Conservation (phyloP, 2,797 vertebrate species). For the Hipposideros larvatus region DNA sequence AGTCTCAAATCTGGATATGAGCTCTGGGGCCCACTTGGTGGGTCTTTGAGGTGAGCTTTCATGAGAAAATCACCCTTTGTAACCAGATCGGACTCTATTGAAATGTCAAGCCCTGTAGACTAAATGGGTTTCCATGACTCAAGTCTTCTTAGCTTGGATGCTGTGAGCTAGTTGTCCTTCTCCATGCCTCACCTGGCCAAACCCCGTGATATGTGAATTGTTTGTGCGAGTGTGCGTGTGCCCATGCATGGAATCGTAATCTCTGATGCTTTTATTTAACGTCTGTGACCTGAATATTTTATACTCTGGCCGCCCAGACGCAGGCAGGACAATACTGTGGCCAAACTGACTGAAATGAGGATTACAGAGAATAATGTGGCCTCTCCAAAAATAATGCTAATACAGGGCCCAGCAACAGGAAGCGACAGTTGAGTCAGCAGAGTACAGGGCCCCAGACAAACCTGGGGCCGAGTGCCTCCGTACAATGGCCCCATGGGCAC, state of each 20-base stretch:
- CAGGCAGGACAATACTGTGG: slow-evolving; percentile 93
- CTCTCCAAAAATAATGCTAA: slow-evolving; percentile 96
- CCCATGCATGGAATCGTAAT: slow-evolving; percentile 22
- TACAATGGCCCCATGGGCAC: slow-evolving; percentile 92
- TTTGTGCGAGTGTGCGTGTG: not conserved
- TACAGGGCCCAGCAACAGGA: slow-evolving; percentile 96
- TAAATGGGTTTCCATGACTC: slow-evolving; percentile 64
- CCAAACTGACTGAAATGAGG: slow-evolving; percentile 94
- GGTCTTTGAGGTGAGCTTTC: slow-evolving; percentile 83
- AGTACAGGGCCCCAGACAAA: slow-evolving; percentile 91
- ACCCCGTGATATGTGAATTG: not conserved
- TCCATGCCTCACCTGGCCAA: slow-evolving; percentile 17
- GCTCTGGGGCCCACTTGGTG: slow-evolving; percentile 83
- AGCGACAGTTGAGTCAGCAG: slow-evolving; percentile 96
- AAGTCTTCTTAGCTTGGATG: not conserved
- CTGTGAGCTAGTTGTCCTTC: slow-evolving; percentile 23
- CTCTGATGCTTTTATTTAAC: slow-evolving; percentile 71
- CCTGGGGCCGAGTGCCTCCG: slow-evolving; percentile 85
- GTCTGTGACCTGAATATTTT: slow-evolving; percentile 87
- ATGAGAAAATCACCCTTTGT: slow-evolving; percentile 85
- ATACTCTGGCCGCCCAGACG: slow-evolving; percentile 91
- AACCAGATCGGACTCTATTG: slow-evolving; percentile 84
- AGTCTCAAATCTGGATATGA: slow-evolving; percentile 85
- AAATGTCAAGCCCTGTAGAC: slow-evolving; percentile 70
- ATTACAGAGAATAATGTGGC: slow-evolving; percentile 97